These are phyloP conservation scores for Trachops cirrhosus DNA, from an alignment of 2,797 vertebrate species.

Conservation along the genomic window DNA sequence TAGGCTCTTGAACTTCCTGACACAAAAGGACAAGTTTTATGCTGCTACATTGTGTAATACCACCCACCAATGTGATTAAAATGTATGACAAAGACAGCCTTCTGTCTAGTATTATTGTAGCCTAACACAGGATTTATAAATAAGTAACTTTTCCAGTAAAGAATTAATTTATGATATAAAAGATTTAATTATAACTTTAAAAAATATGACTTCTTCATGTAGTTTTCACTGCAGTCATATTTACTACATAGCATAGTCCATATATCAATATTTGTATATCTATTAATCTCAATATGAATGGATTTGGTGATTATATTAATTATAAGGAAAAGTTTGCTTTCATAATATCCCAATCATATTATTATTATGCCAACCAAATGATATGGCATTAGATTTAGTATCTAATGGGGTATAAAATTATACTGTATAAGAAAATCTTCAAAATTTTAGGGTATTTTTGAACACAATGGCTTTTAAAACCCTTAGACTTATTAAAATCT, in stretches of 20 bases:
- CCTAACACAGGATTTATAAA: not conserved
- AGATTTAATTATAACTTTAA: not conserved
- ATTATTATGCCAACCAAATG: not conserved
- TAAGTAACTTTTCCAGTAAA: not conserved
- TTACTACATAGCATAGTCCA: not conserved
- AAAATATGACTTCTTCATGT: not conserved
- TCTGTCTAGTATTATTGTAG: not conserved
- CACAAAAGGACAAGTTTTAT: not conserved
- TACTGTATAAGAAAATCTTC: not conserved
- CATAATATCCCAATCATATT: not conserved
- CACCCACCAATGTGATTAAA: not conserved
- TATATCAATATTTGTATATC: not conserved
- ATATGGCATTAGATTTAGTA: not conserved
- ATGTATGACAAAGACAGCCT: not conserved
- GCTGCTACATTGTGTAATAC: not conserved
- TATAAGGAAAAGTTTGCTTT: not conserved
- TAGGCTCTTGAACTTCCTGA: not conserved
- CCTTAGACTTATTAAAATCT: not conserved
- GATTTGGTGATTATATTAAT: not conserved
- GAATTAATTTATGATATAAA: not conserved
- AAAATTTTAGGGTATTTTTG: not conserved
- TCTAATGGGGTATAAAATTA: not conserved
- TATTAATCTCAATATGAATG: not conserved
- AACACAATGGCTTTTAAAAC: not conserved
- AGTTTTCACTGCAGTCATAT: not conserved